phyloP scores from a whole-genome alignment of 2,113 vertebrate species.

The cattle (Bos taurus) region DNA sequence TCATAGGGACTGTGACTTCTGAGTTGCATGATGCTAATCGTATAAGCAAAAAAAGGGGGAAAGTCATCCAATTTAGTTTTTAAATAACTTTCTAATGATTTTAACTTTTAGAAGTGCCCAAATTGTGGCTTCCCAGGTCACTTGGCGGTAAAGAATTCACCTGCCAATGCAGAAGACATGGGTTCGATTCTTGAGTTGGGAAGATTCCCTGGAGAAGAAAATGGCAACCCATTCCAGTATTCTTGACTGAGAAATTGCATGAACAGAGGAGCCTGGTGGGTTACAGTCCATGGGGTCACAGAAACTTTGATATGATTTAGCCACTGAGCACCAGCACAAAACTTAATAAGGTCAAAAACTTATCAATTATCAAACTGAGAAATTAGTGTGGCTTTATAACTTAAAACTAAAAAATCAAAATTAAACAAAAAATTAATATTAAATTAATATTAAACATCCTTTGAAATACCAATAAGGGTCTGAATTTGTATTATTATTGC shows the following conservation, averaged over 20 bases:
- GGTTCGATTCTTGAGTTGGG: not conserved
- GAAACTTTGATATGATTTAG: not conserved
- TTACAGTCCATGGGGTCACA: not conserved
- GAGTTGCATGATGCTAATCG: not conserved
- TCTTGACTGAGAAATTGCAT: not conserved
- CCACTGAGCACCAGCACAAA: not conserved
- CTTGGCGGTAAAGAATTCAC: not conserved
- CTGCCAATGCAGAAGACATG: not conserved
- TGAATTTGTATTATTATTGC: constrained; percentile 64
- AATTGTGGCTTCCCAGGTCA: not conserved
- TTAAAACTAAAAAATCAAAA: constrained; percentile 40
- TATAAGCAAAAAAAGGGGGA: not conserved
- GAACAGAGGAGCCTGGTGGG: not conserved
- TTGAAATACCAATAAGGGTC: constrained; percentile 73
- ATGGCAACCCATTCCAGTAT: not conserved
- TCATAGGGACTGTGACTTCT: not conserved
- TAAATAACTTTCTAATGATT: not conserved
- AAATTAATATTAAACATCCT: constrained; percentile 52
- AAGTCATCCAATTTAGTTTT: not conserved
- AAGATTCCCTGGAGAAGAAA: not conserved
- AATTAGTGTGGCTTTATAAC: constrained; percentile 53
- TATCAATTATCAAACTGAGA: constrained; percentile 52
- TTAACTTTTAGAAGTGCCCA: not conserved
- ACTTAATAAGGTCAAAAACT: constrained; percentile 47
- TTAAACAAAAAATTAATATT: constrained; percentile 52